Base-by-base conservation (phyloP, 2,797 vertebrate species). In the Morus bassanus region DNA sequence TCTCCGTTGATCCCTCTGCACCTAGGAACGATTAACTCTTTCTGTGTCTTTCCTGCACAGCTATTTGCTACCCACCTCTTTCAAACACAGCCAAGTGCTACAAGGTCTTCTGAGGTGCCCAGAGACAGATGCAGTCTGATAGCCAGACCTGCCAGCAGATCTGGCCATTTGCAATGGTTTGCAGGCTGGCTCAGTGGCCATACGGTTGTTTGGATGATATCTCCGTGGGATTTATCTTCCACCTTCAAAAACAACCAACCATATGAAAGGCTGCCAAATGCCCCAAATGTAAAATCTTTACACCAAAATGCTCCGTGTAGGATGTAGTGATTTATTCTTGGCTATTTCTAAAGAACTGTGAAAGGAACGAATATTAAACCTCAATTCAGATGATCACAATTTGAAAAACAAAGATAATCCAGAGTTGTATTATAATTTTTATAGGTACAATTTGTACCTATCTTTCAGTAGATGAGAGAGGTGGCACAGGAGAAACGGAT, bases 381-480 rank as follows among this genome's bases (percentile, higher is more conserved):
- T 93, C 95, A 96, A 94, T 96, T 96, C 95, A 93, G 96, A 97
- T 95, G 84, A 95, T 97, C 93, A 93, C 96, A 96, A 94, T 97
- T 96, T 97, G 93, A 96, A 98, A 97, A 97, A 98, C 94, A 98
- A 97, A 98, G 98, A 97, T 97, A 98, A 98, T 96, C 97, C 96
- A 90, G 97, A 97, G 97, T 98, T 98, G 97, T 96, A 98, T 97
- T 98, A 98, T 98, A 97, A 98, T 98, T 98, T 98, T 98, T 98
- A 98, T 98, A 98, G 98, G 98, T 98, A 98, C 98, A 97, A 98
- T 98, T 98, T 98, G 98, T 98, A 98, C 98, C 98, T 98, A 98
- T 98, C 98, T 98, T 98, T 98, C 98, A 97, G 97, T 97, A 98
- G 98, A 98, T 98, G 98, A 98, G 98, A 98, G 98, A 98, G 98